Conservation (phyloP, 2,888 invertebrate genomes). For the Malthinus flaveolus region DNA sequence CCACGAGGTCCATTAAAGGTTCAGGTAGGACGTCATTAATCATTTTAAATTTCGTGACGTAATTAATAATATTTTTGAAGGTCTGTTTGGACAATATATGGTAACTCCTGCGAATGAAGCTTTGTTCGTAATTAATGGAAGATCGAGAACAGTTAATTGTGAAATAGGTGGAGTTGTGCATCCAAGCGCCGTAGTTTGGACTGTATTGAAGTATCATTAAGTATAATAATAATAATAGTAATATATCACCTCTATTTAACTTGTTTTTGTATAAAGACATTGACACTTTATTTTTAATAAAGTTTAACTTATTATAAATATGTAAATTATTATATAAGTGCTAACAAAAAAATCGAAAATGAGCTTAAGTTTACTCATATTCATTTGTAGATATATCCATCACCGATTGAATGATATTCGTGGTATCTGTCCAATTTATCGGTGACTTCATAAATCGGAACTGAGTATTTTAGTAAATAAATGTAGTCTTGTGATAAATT, state of each 20-base stretch:
- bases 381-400: slow-evolving; percentile 33
- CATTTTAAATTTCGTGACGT: background rate
- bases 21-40: slow-evolving; percentile 53
- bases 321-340: slow-evolving; percentile 21
- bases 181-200: slow-evolving; percentile 68
- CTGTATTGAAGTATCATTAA: slow-evolving; percentile 63
- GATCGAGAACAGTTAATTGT: slow-evolving; percentile 72
- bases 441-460: slow-evolving; percentile 34
- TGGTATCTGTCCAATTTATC: slow-evolving; percentile 30
- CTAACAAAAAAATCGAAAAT: slow-evolving; percentile 17
- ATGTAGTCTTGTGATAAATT: slow-evolving; percentile 49
- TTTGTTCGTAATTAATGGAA: slow-evolving; percentile 71
- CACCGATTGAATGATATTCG: slow-evolving; percentile 17
- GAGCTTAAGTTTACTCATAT: slow-evolving; percentile 23
- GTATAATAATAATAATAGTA: slow-evolving; percentile 14
- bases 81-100: slow-evolving; percentile 73
- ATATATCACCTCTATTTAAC: slow-evolving; percentile 11
- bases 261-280: slow-evolving; percentile 25
- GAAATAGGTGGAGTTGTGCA: slow-evolving; percentile 71
- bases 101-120: slow-evolving; percentile 72
- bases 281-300: slow-evolving; percentile 26
- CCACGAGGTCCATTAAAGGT: slow-evolving; percentile 67
- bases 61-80: slow-evolving; percentile 41
- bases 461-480: slow-evolving; percentile 47
- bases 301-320: slow-evolving; percentile 10